These are phyloP conservation scores for Vultur gryphus DNA, from an alignment of 2,797 vertebrate genomes.

Conservation along the genomic window DNA sequence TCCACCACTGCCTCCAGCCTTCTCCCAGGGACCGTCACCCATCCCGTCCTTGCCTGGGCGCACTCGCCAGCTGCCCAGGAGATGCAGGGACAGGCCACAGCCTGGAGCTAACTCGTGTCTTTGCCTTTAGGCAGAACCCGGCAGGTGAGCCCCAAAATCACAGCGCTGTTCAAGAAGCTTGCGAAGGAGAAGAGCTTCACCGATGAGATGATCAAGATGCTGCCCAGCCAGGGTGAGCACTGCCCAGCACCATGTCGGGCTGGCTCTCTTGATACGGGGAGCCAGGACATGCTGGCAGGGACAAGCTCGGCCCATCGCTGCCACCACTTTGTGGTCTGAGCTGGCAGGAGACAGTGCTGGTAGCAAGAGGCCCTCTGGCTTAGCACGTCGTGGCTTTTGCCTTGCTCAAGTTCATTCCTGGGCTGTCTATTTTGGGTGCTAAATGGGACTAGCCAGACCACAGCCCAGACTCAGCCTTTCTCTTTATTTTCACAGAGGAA, in stretches of 20 bases:
- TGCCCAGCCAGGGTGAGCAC: constrained; percentile 40
- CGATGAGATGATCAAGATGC: neutral
- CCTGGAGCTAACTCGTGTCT: neutral
- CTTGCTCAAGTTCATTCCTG: neutral
- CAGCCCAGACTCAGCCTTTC: neutral
- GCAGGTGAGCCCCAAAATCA: neutral
- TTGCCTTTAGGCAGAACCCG: neutral
- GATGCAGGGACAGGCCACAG: neutral
- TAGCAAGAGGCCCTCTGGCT: neutral
- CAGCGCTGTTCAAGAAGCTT: neutral
- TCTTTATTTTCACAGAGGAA: constrained; percentile 25
- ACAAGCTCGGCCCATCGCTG: neutral
- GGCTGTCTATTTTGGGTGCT: neutral
- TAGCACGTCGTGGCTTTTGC: neutral
- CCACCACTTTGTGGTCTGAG: neutral
- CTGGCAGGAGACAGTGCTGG: neutral
- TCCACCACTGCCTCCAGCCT: neutral
- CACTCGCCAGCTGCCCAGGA: neutral
- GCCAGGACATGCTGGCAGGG: neutral
- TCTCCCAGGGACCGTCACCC: neutral
- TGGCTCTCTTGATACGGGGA: neutral
- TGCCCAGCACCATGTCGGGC: rapidly evolving
- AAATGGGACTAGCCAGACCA: neutral
- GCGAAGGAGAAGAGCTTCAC: neutral
- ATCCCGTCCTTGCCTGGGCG: neutral